Base-by-base conservation (phyloP, 2,797 vertebrate species). In the Aphelocoma californica region DNA sequence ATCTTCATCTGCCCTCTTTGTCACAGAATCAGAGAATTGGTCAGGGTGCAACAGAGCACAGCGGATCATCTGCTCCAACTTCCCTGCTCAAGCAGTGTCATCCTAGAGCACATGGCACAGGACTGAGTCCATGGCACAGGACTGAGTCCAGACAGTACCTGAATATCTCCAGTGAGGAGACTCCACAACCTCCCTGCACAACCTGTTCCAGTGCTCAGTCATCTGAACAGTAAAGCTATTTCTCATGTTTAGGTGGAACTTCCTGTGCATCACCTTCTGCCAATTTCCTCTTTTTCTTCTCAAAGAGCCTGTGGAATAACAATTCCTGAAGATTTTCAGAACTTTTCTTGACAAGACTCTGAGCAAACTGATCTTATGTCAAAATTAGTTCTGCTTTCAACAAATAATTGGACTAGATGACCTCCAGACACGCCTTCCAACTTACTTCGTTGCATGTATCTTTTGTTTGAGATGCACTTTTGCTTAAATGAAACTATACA, bases 191-290 rank as follows among this genome's bases (percentile, higher is more conserved):
- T 38, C 25, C 10, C 29, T 47, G n/a, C 16, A 14, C 17, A 53
- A 25, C 24, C 24, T 54, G 20, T 47, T 47, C 17, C 56, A 54
- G 29, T 3, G 19, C 10, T 47, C 0, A 0, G 20, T 20, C 34
- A 31, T 12, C 17, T 25, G 34, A 34, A 47, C 34, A 31, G 9
- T 40, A 26, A 53, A 45, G 13, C 20, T 40, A 14, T 62, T 86
- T 31, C 34, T 62, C 56, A 40, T 47, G 7, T n/a, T 40, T 21
- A 26, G 17, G 8, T 26, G 34, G 48, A 78, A 31, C 18, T 26
- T 48, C 14, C 21, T 42, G 31, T 15, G n/a, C 11, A 34, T 23
- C 14, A 10, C 12, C 34, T 86, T 56, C 57, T 47, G 25, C 21
- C 20, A 16, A 2, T 64, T 51, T 51, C 29, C 28, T 66, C 9